A percentile compares a stretch with the other conserved stretches of the same genome.
phyloP scores from a whole-genome alignment of 2,113 vertebrate genomes.

The Heterotis niloticus region DNA sequence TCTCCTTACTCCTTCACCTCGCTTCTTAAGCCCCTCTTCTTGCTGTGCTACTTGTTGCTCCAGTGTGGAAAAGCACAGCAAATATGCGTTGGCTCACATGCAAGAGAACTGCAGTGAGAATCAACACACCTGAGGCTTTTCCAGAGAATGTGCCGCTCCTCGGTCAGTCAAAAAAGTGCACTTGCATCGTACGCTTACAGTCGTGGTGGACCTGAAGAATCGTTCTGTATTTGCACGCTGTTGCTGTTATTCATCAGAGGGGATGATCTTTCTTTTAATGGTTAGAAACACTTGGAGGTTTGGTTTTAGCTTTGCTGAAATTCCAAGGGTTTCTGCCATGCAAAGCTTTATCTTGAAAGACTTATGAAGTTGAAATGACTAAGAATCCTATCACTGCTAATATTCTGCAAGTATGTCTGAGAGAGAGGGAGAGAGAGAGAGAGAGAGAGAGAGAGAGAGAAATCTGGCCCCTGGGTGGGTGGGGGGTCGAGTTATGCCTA shows the following conservation, averaged over 20 bases:
- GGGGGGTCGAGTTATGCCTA: no score
- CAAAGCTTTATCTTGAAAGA: neutral
- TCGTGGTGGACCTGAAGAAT: no score
- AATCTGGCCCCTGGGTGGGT: no score
- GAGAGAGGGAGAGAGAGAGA: no score
- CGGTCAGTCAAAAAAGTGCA: neutral
- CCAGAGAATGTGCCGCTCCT: neutral
- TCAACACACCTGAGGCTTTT: neutral
- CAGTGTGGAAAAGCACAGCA: neutral
- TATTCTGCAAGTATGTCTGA: no score
- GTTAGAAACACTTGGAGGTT: neutral
- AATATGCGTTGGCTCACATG: neutral
- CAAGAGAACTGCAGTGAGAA: neutral
- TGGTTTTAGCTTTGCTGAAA: neutral
- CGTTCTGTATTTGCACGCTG: neutral
- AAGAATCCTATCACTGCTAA: no score
- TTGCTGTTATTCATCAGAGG: neutral
- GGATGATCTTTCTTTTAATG: neutral
- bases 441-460: no score
- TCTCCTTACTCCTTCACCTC: neutral
- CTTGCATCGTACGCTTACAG: neutral
- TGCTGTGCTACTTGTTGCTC: neutral
- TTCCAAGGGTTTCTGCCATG: neutral
- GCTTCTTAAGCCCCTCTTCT: neutral
- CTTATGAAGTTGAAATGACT: no score